Conservation (phyloP, 2,113 vertebrate species). For the Hypanus sabinus region DNA sequence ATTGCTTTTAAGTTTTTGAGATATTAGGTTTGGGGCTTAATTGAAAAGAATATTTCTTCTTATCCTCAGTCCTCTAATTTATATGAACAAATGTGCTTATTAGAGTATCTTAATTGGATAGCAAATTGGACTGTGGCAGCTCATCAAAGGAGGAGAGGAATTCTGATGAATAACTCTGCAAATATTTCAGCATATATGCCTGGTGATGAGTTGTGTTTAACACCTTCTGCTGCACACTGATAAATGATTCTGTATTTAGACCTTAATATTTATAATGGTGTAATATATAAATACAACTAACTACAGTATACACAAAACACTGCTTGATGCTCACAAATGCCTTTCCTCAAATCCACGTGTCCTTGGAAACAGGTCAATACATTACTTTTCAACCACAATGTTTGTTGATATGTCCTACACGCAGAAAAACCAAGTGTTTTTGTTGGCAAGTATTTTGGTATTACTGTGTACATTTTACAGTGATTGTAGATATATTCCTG, state of each 20-base stretch:
- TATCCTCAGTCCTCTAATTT: constrained; percentile 18
- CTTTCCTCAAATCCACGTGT: neutral
- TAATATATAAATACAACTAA: neutral
- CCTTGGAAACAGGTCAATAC: neutral
- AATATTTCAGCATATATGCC: constrained; percentile 9
- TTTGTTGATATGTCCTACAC: too few relatives aligned
- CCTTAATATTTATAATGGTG: neutral
- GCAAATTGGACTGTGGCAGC: constrained; percentile 5
- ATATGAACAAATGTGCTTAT: constrained; percentile 22
- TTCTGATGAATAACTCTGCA: constrained; percentile 10
- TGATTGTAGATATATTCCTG: neutral
- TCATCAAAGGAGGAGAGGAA: constrained; percentile 5
- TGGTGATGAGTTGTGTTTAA: neutral
- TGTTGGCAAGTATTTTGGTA: neutral
- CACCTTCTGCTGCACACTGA: neutral
- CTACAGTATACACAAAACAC: neutral
- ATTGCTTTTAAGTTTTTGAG: neutral
- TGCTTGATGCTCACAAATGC: neutral
- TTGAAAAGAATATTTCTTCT: neutral
- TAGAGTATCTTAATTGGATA: constrained; percentile 20
- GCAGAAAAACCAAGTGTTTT: neutral
- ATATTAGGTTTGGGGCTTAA: neutral
- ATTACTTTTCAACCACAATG: neutral
- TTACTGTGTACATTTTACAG: too few relatives aligned
- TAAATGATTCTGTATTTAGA: constrained; percentile 12